Base-by-base conservation (phyloP, 2,113 vertebrate genomes). In the Ptilonorhynchus violaceus region DNA sequence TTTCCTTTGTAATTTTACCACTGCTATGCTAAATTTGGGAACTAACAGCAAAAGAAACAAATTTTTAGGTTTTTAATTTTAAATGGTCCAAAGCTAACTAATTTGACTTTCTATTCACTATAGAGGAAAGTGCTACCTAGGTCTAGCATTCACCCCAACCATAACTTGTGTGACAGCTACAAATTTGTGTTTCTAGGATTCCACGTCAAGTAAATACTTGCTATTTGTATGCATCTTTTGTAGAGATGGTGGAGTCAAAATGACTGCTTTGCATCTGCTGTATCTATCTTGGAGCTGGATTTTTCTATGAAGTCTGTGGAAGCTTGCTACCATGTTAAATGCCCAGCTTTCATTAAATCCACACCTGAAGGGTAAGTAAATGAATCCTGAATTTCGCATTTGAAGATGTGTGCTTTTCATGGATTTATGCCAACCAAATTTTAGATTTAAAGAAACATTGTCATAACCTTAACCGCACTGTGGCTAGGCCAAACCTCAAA, bases 391-490 rank as follows among this genome's bases (percentile, higher is more conserved):
- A 86, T 78, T 94, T 90, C 0, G 0, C 15, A 27, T 84, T 90
- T 88, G 78, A 86, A 88, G 79, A 55, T 53, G 23, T 74, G 44
- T 75, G 35, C 79, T 96, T 93, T 83, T 77, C 52, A 78, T 93
- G 90, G 88, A 86, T 81, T 78, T 93, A 60, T 47, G 93, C 76
- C 93, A 95, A 68, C 55, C 63, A 63, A 44, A 84, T 63, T 94
- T 75, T 70, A 70, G 76, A 69, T 92, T 96, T 97, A 91, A 89
- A 91, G 93, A 92, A 77, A 78, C 80, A 33, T 46, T 87, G 79
- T 93, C 92, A 96, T 94, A 89, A 93, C 69, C 72, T 78, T 86
- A 85, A 93, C 95, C 95, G 76, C 60, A 41, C 20, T 91, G 83
- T 94, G 92, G 92, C 88, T 78, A 89, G 73, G 56, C 75, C 52